Base-by-base conservation (phyloP, 2,888 invertebrate species). In the Steinernema scapterisci region DNA sequence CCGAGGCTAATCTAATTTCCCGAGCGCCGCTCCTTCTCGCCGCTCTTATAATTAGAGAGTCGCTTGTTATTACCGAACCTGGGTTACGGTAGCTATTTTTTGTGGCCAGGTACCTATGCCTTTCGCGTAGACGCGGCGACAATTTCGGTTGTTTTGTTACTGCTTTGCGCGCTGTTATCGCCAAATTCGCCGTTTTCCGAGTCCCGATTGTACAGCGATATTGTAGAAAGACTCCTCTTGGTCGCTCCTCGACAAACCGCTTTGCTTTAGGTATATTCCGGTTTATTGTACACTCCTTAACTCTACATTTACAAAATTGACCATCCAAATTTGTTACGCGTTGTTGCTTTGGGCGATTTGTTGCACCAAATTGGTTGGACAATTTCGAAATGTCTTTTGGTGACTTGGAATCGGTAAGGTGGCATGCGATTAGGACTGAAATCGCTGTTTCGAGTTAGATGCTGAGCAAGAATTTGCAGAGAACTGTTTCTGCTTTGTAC, bases 11-110 rank as follows among this genome's bases (percentile, higher is more conserved):
- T 63, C 38, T 31, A 63, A 63, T 31, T 31, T 31, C 31, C 63
- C 25, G 63, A 21, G 27, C 52, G 23, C 63, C 63, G 27, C 31
- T 63, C 31, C 11, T 7, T n/a, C 63, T 1, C 63, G 31, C 16
- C 31, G 31, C 16, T 25, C 63, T 5, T 16, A 16, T 63, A 38
- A 9, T 38, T 9, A 38, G 9, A 9, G 9, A 38, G 38, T 9
- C 38, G 38, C 38, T 38, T 38, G 38, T 38, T 38, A 38, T 38
- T 38, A 9, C 38, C 5, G 3, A 38, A 38, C 38, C 38, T 38
- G 9, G 31, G 63, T n/a, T 63, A 63, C 63, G 63, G 63, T 63
- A 63, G 25, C 31, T 63, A 63, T 63, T 63, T 63, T 63, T 63
- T 25, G 63, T 63, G 31, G 31, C 31, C 9, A 38, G 38, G 38